A percentile compares a stretch with the other conserved stretches of the same genome.
Conservation (phyloP, 2,888 invertebrate genomes). For the Prosapia bicincta region DNA sequence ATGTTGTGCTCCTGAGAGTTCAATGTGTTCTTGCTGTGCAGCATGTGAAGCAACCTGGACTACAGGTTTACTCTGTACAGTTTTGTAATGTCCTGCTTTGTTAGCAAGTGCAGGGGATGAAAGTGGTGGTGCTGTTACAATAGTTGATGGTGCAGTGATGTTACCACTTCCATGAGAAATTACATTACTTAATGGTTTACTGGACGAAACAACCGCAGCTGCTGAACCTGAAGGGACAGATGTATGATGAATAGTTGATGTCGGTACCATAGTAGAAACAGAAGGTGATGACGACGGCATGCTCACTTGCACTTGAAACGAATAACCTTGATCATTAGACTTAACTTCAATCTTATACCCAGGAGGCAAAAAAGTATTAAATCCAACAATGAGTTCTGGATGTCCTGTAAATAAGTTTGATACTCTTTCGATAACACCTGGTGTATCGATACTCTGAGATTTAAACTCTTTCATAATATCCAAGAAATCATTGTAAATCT, state of each 20-base stretch:
- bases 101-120: neutral
- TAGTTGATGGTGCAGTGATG: neutral
- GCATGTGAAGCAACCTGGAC: neutral
- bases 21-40: neutral
- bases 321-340: constrained; percentile 76
- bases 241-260: constrained; percentile 10
- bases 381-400: constrained; percentile 96
- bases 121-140: neutral
- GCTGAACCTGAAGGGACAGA: neutral
- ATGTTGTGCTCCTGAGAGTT: neutral
- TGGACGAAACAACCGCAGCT: constrained; percentile 6
- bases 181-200: constrained; percentile 9
- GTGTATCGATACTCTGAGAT: constrained; percentile 95
- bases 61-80: neutral
- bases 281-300: constrained; percentile 63
- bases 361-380: constrained; percentile 97
- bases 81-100: neutral
- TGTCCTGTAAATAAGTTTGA: constrained; percentile 94
- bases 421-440: constrained; percentile 95
- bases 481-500: constrained; percentile 97
- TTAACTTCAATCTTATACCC: constrained; percentile 98
- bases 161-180: neutral
- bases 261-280: constrained; percentile 28
- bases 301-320: constrained; percentile 68
- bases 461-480: constrained; percentile 99